Evolutionary conservation across 2,888 invertebrate genomes (phyloP).

Genomic region (Ephialtes manifestator): DNA sequence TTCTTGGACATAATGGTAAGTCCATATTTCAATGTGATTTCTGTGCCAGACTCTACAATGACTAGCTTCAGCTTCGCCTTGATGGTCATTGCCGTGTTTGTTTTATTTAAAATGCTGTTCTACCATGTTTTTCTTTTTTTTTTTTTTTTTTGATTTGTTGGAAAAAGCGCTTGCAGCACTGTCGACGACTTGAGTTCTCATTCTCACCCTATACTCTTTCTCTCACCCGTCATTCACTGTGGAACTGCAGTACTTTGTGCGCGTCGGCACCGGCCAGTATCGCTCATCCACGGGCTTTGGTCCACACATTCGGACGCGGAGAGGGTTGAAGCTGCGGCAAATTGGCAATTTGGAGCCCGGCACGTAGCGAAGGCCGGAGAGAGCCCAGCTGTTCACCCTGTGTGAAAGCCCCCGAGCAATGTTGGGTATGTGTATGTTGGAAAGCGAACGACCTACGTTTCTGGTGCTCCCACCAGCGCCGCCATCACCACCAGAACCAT

Average conservation of each 20-base stretch:
- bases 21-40: background rate
- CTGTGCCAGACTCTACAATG: too few species aligned
- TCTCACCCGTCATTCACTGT: conserved; percentile 45
- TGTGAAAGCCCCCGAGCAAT: conserved; percentile 58
- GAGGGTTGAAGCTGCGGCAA: conserved; percentile 75
- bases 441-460: conserved; percentile 22
- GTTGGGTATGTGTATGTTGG: conserved; percentile 47
- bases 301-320: conserved; percentile 71
- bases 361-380: conserved; percentile 59
- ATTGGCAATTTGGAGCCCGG: conserved; percentile 77
- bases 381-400: conserved; percentile 45
- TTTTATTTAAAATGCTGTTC: background rate
- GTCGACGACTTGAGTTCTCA: conserved; percentile 10
- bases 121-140: conserved; percentile 42
- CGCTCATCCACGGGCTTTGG: conserved; percentile 72
- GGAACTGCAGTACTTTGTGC: conserved; percentile 34
- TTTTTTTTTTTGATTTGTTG: background rate
- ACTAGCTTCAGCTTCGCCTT: background rate
- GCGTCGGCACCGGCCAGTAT: conserved; percentile 25
- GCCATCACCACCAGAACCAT: conserved; percentile 22
- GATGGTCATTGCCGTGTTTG: background rate
- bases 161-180: background rate
- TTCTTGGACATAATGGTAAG: background rate
- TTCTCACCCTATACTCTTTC: conserved; percentile 38
- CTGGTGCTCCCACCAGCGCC: background rate